Evolutionary conservation across 2,888 invertebrate species (phyloP), one percentile per base, ranked within the genome.

Genomic region (Agrenia bidenticulata): DNA sequence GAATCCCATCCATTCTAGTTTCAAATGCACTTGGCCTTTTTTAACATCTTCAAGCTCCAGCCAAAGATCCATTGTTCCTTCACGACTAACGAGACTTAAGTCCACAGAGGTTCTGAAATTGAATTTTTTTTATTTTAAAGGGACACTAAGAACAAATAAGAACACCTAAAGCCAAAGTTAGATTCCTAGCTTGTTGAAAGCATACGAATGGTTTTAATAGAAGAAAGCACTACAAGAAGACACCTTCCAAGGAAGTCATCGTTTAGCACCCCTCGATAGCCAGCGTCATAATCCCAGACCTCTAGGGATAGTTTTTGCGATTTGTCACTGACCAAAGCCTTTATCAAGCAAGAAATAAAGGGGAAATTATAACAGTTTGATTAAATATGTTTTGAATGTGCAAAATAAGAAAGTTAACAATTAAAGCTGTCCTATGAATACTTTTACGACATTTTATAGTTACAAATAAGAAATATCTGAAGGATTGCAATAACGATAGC

Each of bases 161-260:
- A 7, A 57, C 50, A 50, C 45, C 19, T n/a, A 41, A 60, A 19
- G 32, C 50, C 42, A 45, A 24, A 26, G 54, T 54, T n/a, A n/a
- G n/a, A n/a, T n/a, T n/a, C n/a, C n/a, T 23, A 24, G 23, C 2
- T 19, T 62, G 50, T 56, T 23, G 39, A 59, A 39, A 51, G 23
- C 19, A 13, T n/a, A n/a, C n/a, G n/a, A n/a, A n/a, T n/a, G n/a
- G n/a, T n/a, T n/a, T n/a, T n/a, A n/a, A n/a, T 32, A 26, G 56
- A 37, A 42, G 21, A 55, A 26, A 55, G 27, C 27, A 32, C 27
- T 42, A 65, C 61, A 68, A 64, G 56, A 57, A 49, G 62, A 90
- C n/a, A n/a, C 92, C 93, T 92, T 86, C 96, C 96, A 78, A 96
- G 87, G 78, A 88, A 87, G 83, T 96, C 96, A 83, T 96, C 94